Evolutionary conservation across 2,113 vertebrate species (phyloP), one percentile per base, ranked within the genome.

Genomic region (Pedetes capensis): DNA sequence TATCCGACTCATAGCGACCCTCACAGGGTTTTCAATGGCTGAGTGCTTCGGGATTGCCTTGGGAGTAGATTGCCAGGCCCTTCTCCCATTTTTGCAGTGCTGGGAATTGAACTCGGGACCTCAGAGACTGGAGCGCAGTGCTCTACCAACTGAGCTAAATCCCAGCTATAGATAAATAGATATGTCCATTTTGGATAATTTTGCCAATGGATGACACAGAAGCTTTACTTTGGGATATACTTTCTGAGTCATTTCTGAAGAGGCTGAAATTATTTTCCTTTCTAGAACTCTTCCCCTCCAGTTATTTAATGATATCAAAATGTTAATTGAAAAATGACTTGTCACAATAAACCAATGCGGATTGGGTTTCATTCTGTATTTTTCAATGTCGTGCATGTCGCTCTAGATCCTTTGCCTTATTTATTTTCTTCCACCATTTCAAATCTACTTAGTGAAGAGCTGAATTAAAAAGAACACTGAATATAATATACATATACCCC

Each of bases 281-380:
- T 96, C 55, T 37, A 92, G 49, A 91, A 68, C 11, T 17, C 53
- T 84, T 61, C 22, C 6, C 12, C 25, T 71, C 32, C 23, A 80
- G 27, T 81, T 83, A 63, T 93, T 96, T 92, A 90, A 57, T 78
- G 79, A 72, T 63, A 80, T 53, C 66, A 91, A 95, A 96, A 63
- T 59, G 10, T 75, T 94, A 84, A 42, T 88, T 96, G 57, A 82
- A 83, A 91, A 91, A 42, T 49, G 18, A 79, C 20, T 89, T 72
- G 17, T 61, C 13, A n/a, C 71, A 89, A 79, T 34, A 91, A 87
- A 87, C 6, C 32, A 63, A n/a, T 79, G 2, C 78, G 44, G 49
- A 42, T 32, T 55, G 16, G 37, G 39, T 95, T 95, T 96, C 3
- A 25, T 53, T 57, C 47, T 20, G 5, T 80, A 49, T 71, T 87